Base-by-base conservation (phyloP, 2,113 vertebrate genomes). In the Erinaceus europaeus region DNA sequence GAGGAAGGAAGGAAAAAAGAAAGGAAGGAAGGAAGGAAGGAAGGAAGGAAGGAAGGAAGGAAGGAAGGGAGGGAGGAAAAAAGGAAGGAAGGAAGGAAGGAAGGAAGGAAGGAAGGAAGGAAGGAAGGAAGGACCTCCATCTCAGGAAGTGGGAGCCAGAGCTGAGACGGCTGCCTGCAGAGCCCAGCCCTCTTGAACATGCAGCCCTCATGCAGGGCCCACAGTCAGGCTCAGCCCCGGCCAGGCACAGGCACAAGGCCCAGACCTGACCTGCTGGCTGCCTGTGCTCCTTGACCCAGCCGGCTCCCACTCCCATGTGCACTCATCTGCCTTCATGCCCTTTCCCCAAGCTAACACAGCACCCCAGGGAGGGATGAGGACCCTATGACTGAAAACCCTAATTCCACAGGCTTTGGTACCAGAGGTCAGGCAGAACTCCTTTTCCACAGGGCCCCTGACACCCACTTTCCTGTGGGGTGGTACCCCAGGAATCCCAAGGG, bases 401-500 rank as follows among this genome's bases (percentile, higher is more conserved):
- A 55, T 53, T 44, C 53, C 59, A 52, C 18, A 68, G 64, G 59
- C 2, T 4, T n/a, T 42, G 44, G n/a, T n/a, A 50, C 61, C 15
- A 50, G 36, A 7, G 9, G 10, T 59, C 62, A 48, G 57, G 29
- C 3, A 10, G 42, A 74, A n/a, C n/a, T n/a, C n/a, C n/a, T n/a
- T n/a, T n/a, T n/a, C n/a, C n/a, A n/a, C n/a, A n/a, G n/a, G n/a
- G n/a, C n/a, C n/a, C n/a, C n/a, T n/a, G n/a, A n/a, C 27, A 20
- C 57, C 4, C 27, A 23, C 0, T 0, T 11, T n/a, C 34, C 40
- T 25, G 4, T n/a, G 52, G 34, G 61, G 34, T 78, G 65, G 48
- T 91, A 90, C 93, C 92, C 86, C 61, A 88, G 91, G 94, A 95
- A 86, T 84, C 90, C 52, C 92, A 89, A 95, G 94, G 69, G 77